These are phyloP conservation scores for Silurus aristotelis DNA, from an alignment of 2,797 vertebrate genomes.

Conservation along the genomic window DNA sequence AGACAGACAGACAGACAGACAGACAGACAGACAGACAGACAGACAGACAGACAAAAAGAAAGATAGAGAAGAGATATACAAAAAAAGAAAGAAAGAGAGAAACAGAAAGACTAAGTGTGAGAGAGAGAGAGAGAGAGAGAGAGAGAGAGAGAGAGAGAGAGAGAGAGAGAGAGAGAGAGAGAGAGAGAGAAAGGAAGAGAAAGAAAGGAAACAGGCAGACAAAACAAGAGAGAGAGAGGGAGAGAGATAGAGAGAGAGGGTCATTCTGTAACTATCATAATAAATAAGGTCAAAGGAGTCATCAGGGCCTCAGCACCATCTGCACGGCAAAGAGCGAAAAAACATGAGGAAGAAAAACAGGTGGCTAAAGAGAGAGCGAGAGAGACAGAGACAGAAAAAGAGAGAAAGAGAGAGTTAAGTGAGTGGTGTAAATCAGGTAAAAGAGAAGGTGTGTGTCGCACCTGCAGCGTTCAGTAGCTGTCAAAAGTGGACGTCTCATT, in stretches of 20 bases:
- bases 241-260: background rate
- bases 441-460: constrained; percentile 32
- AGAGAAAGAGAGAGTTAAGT: background rate
- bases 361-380: background rate
- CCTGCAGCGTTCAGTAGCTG: constrained; percentile 50
- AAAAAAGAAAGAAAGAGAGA: no score
- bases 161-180: no score
- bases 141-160: no score
- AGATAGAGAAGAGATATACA: no score
- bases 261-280: constrained; percentile 48
- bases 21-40: no score
- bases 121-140: no score
- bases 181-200: no score
- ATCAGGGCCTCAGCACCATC: constrained; percentile 48
- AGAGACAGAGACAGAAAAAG: background rate
- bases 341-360: background rate
- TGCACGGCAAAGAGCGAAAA: constrained; percentile 6
- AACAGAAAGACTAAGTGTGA: no score
- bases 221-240: background rate
- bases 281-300: constrained; percentile 55
- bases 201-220: no score
- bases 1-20: no score
- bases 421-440: background rate
- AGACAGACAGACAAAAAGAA: no score
- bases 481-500: constrained; percentile 44